Conservation (phyloP, 1,140 invertebrate genomes). For the Coelopa frigida region DNA sequence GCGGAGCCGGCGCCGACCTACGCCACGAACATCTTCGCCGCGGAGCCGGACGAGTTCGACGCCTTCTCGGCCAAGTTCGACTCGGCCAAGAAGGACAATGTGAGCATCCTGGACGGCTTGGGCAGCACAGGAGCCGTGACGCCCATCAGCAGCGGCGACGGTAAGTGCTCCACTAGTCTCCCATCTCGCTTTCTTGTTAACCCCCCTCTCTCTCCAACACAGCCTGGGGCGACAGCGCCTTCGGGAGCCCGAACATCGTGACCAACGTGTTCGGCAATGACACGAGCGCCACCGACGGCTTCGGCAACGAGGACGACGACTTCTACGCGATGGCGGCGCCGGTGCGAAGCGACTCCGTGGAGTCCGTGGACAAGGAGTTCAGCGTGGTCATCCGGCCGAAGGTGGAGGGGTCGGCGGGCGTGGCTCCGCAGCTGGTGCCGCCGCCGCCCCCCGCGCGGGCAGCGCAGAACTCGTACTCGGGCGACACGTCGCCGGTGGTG, state of each 20-base stretch:
- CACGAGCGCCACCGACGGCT: constrained; percentile 49
- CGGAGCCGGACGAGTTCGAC: constrained; percentile 61
- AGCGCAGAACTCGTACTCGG: constrained; percentile 42
- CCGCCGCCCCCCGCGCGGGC: constrained; percentile 60
- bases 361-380: constrained; percentile 56
- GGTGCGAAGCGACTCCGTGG: constrained; percentile 61
- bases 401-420: constrained; percentile 45
- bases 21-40: constrained; percentile 38
- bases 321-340: constrained; percentile 75
- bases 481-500: constrained; percentile 50
- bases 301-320: constrained; percentile 69
- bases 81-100: constrained; percentile 52
- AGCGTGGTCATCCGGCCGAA: constrained; percentile 53
- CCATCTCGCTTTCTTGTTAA: background rate
- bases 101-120: constrained; percentile 48
- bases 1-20: constrained; percentile 16
- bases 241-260: constrained; percentile 24
- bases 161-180: constrained; percentile 17
- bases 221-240: constrained; percentile 44
- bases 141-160: constrained; percentile 40
- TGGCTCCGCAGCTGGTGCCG: constrained; percentile 61
- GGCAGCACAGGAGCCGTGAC: constrained; percentile 36
- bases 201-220: background rate
- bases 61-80: constrained; percentile 84
- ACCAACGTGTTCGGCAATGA: constrained; percentile 49